Evolutionary conservation across 2,888 invertebrate species (phyloP), one percentile per base, ranked within the genome.

Genomic region (Philereme vetulata): DNA sequence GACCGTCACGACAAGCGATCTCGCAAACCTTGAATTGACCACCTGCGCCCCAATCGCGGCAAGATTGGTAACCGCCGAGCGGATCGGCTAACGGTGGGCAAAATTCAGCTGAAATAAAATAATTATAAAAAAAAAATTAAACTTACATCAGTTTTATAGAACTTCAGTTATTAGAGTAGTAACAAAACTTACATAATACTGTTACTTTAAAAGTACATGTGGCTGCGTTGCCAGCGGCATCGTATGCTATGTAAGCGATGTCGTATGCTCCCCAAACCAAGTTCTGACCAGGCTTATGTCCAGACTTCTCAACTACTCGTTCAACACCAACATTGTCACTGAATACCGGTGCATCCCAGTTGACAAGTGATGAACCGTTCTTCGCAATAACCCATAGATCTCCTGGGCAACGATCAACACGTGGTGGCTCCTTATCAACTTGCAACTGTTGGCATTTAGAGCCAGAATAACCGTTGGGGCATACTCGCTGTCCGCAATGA

Each of bases 11-110:
- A 76, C 98, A 98, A 50, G 95, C 93, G 62, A 98, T 98, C 86
- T 98, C 97, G 83, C 98, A 99, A 1, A 98, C 97, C 90, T 98
- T 98, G 87, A 98, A 98, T 79, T 98, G 97, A 45, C 98, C 97
- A 55, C 98, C 98, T 3, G 98, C 98, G 49, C 98, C 98, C 98
- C 98, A 98, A 77, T 97, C 97, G 73, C 98, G 97, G 84, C 98
- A 98, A 5, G 95, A 95, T 87, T 98, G 98, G 36, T 94, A 94
- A 47, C 99, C 99, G 55, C 98, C 98, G 32, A 98, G 94, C 0
- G 99, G 99, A 86, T 98, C 98, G 32, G 95, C 93, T 68, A 98
- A 86, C 65, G 96, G 95, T 33, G 97, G 97, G 80, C 99, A 99
- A 90, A 98, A 98, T 82, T 98, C 98, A 68, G 97, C 97, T 96